Base-by-base conservation (phyloP, 2,888 invertebrate genomes). In the Melieria omissa region DNA sequence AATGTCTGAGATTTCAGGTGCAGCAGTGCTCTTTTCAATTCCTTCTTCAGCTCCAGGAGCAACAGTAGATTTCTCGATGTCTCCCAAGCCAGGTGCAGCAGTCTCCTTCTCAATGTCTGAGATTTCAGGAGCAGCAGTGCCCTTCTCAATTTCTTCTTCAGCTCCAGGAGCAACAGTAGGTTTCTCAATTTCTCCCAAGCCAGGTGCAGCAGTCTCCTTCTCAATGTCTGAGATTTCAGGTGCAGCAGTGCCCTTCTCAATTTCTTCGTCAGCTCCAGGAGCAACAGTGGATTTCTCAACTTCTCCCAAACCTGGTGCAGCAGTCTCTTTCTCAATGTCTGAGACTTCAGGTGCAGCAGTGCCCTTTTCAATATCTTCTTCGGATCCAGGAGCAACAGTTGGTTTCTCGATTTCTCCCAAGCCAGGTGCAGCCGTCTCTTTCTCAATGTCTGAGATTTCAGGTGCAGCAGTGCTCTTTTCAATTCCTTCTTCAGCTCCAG, bases 211-310 rank as follows among this genome's bases (percentile, higher is more conserved):
- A 49, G 46, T 52, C 54, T 69, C 57, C 52, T n/a, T 65, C 5
- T 65, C 54, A 29, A 29, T 29, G 29, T 29, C 29, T 29, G 29
- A 29, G 9, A 6, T n/a, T 41, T 10, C 10, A 61, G 74, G 72
- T 10, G 16, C 12, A 45, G 14, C 47, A 7, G 71, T 68, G 10
- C 6, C 3, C 16, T n/a, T 29, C 3, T 29, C 29, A 16, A 47
- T 29, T 1, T 29, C 58, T 64, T 60, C 54, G 8, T 29, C 29
- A 29, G 29, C 1, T 29, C 29, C 29, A 29, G 57, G 4, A 58
- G 52, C 73, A 62, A 68, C 52, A 47, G 65, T 12, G 44, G 79
- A 66, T 64, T 73, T 72, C 47, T 68, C 58, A 64, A 76, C 75
- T 60, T 76, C 42, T 63, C 60, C 70, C 6, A 49, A 10, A 3